phyloP scores from a whole-genome alignment of 2,797 vertebrate genomes.

The Myotis myotis region DNA sequence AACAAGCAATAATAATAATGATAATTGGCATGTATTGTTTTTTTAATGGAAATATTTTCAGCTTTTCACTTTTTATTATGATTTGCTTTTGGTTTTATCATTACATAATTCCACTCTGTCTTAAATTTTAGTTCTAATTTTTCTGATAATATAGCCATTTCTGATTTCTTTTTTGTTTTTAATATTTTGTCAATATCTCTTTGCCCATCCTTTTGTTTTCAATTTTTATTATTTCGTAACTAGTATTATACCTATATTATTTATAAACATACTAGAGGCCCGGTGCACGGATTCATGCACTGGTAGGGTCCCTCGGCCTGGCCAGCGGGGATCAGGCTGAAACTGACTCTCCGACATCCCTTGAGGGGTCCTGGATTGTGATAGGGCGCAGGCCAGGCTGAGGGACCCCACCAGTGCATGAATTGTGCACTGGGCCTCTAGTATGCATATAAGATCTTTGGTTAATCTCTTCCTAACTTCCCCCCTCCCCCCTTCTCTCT shows the following conservation, averaged over 20 bases:
- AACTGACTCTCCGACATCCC: no score
- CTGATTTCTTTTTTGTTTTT: not conserved
- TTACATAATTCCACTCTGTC: not conserved
- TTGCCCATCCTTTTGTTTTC: not conserved
- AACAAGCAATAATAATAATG: conserved; percentile 22
- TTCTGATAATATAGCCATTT: not conserved
- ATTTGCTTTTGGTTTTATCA: not conserved
- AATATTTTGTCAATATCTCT: not conserved
- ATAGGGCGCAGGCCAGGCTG: no score
- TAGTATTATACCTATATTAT: not conserved
- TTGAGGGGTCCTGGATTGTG: no score
- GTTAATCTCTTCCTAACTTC: no score
- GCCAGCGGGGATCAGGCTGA: no score
- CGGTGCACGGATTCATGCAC: no score
- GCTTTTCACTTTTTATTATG: conserved; percentile 5
- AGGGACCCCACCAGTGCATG: no score
- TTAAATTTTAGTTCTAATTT: not conserved
- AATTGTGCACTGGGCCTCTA: no score
- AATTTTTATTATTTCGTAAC: not conserved
- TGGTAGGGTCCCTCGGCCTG: no score
- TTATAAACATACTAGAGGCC: not conserved
- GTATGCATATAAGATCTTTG: no score
- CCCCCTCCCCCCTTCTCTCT: no score
- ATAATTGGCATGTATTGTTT: not conserved
- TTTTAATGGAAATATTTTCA: conserved; percentile 15